These are phyloP conservation scores for Augochlorella aurata DNA, from an alignment of 2,888 invertebrate species.

Conservation along the genomic window DNA sequence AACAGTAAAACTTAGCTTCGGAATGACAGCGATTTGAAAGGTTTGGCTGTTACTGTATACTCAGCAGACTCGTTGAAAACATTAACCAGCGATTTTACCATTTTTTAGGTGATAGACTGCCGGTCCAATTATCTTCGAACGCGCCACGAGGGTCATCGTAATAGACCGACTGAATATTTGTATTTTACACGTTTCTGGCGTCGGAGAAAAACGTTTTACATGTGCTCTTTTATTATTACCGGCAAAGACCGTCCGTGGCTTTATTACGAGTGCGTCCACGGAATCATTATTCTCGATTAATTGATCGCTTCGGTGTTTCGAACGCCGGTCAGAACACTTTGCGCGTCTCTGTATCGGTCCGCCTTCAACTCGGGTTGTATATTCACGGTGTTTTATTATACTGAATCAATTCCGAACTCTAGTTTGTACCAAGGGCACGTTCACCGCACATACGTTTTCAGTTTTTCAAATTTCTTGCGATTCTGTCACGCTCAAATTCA, in stretches of 20 bases:
- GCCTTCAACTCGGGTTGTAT: too few species aligned
- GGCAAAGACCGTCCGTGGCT: neutral
- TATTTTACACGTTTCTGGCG: constrained; percentile 28
- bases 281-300: neutral
- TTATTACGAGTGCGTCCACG: neutral
- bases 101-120: constrained; percentile 25
- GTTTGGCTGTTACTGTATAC: neutral
- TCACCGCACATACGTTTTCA: neutral
- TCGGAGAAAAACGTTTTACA: neutral
- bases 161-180: constrained; percentile 31
- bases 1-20: neutral
- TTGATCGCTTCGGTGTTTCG: too few species aligned
- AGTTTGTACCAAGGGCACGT: neutral
- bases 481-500: constrained; percentile 43
- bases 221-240: neutral
- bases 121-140: constrained; percentile 24
- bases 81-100: neutral
- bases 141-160: neutral
- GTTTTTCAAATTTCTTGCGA: neutral
- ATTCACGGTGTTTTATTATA: neutral
- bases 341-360: neutral
- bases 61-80: neutral
- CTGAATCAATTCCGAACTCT: constrained; percentile 18
- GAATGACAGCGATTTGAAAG: neutral
- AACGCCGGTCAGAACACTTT: neutral